Evolutionary conservation across 2,888 invertebrate genomes (phyloP), one percentile per base, ranked within the genome.

Genomic region (Drosophila acutilabella): DNA sequence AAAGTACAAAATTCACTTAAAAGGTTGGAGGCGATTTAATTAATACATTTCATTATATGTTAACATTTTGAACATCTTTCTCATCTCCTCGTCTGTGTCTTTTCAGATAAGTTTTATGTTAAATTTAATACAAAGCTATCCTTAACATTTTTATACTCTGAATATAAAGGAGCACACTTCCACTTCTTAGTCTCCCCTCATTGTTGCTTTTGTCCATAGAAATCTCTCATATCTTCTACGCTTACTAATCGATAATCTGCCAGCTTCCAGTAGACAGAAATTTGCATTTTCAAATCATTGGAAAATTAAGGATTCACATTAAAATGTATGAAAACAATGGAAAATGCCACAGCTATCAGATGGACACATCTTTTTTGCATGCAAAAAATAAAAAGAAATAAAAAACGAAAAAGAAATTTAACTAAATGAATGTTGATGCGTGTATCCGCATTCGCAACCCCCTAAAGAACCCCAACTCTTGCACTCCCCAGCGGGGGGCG

Each of bases 371-470:
- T 76, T 36, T 74, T 40, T 38, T 66, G 33, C 64, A 64, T 20
- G 20, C 20, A 64, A 68, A 53, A 61, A 48, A 26, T 11, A 14
- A 57, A 38, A 6, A 16, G 14, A 7, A 26, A 16, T 11, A 38
- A 23, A 6, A 40, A 48, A 48, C 33, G 42, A n/a, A 33, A 23
- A 36, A 44, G 54, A 45, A 45, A 56, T 56, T 38, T 36, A 38
- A 56, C 77, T 59, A 69, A 77, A 76, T 76, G 69, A 77, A 77
- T 76, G 69, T 20, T 69, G 78, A 76, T 76, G 75, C 75, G 78
- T 77, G 76, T 69, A 64, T 72, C 57, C 73, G 69, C 75, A 77
- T 69, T 77, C 48, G 56, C 72, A 69, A 77, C 18, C 64, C 65
- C 73, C 45, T 40, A 50, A 54, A 44, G n/a, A 10, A 16, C 33